Conservation (phyloP, 1,140 invertebrate genomes). For the Zophobas morio region DNA sequence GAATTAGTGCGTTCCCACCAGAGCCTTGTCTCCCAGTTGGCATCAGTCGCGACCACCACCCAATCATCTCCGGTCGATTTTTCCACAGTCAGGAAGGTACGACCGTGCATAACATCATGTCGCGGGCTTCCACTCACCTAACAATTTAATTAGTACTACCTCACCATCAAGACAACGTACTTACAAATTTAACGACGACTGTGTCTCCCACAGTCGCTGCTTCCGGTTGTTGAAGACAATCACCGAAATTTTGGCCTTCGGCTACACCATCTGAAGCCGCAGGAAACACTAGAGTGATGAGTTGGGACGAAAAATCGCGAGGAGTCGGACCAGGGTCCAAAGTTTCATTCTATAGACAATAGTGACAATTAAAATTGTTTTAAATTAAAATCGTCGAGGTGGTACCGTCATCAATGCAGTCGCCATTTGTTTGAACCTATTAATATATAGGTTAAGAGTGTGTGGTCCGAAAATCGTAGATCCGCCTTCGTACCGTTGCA, state of each 20-base stretch:
- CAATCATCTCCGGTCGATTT: constrained; percentile 69
- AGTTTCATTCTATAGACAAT: constrained; percentile 46
- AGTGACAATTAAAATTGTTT: neutral
- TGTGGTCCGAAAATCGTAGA: constrained; percentile 93
- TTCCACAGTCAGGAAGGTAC: constrained; percentile 74
- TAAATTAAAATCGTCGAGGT: neutral
- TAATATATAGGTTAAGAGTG: constrained; percentile 86
- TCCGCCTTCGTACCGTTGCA: constrained; percentile 92
- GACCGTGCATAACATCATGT: constrained; percentile 76
- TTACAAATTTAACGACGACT: constrained; percentile 56
- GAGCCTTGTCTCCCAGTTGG: constrained; percentile 80
- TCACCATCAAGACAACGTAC: constrained; percentile 8
- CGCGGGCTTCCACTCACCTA: constrained; percentile 78
- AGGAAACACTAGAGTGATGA: constrained; percentile 43
- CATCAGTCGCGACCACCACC: constrained; percentile 76
- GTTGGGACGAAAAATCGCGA: constrained; percentile 44
- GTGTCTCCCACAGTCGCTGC: constrained; percentile 36
- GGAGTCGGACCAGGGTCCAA: constrained; percentile 50
- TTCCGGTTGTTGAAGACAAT: constrained; percentile 52
- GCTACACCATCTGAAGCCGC: constrained; percentile 44
- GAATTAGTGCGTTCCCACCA: constrained; percentile 69
- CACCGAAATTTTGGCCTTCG: constrained; percentile 48
- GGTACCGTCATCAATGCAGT: constrained; percentile 76
- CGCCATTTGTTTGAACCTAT: constrained; percentile 82
- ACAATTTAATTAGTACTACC: neutral